These are phyloP conservation scores for Mixornis gularis DNA, from an alignment of 2,113 vertebrate genomes.

Conservation along the genomic window DNA sequence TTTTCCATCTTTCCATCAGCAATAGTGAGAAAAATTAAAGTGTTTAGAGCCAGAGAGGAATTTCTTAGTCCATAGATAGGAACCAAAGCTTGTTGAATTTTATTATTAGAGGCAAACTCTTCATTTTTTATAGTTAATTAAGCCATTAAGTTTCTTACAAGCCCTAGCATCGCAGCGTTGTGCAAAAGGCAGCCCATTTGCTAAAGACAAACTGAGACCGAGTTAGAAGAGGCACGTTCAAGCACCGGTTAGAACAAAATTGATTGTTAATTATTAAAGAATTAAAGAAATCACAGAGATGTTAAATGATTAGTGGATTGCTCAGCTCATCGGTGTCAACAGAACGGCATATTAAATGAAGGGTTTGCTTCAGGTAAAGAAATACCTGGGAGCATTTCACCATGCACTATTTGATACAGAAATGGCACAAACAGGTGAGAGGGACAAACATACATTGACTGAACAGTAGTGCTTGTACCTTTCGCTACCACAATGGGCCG, in stretches of 20 bases:
- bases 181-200: slow-evolving; percentile 61
- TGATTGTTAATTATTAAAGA: slow-evolving; percentile 58
- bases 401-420: slow-evolving; percentile 83
- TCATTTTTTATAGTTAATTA: slow-evolving; percentile 70
- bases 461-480: slow-evolving; percentile 91
- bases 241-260: slow-evolving; percentile 55
- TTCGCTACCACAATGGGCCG: slow-evolving; percentile 99
- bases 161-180: slow-evolving; percentile 46
- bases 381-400: slow-evolving; percentile 69
- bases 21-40: slow-evolving; percentile 55
- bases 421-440: slow-evolving; percentile 79
- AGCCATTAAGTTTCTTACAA: slow-evolving; percentile 47
- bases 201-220: slow-evolving; percentile 63
- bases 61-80: slow-evolving; percentile 45
- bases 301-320: slow-evolving; percentile 76
- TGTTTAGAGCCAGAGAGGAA: slow-evolving; percentile 59
- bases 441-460: slow-evolving; percentile 83
- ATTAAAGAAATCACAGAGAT: slow-evolving; percentile 77
- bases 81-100: slow-evolving; percentile 31
- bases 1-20: slow-evolving; percentile 35
- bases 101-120: slow-evolving; percentile 73
- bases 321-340: slow-evolving; percentile 54
- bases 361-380: slow-evolving; percentile 73
- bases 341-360: slow-evolving; percentile 74
- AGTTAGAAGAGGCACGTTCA: slow-evolving; percentile 61